Conservation (phyloP, 2,113 vertebrate species). For the Aptenodytes forsteri region DNA sequence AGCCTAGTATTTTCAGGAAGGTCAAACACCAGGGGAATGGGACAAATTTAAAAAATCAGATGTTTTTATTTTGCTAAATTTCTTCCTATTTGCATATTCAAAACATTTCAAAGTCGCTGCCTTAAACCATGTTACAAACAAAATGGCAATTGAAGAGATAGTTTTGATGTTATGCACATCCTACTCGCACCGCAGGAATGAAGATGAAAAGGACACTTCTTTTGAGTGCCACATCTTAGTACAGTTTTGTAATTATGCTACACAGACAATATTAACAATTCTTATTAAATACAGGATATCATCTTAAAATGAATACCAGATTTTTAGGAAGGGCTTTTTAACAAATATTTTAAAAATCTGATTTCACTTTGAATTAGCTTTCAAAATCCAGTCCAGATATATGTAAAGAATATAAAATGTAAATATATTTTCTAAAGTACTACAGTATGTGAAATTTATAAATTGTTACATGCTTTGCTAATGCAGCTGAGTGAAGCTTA, state of each 20-base stretch:
- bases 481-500: constrained; percentile 28
- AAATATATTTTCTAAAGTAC: constrained; percentile 57
- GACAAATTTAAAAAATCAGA: constrained; percentile 7
- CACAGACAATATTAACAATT: constrained; percentile 55
- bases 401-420: constrained; percentile 38
- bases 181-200: constrained; percentile 47
- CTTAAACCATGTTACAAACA: constrained; percentile 14
- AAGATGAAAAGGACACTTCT: constrained; percentile 47
- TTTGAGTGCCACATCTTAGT: constrained; percentile 31
- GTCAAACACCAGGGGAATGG: constrained; percentile 16
- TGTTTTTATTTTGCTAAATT: constrained; percentile 42
- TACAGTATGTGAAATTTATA: constrained; percentile 52
- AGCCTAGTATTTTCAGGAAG: constrained; percentile 12
- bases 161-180: constrained; percentile 54
- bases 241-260: constrained; percentile 53
- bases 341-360: constrained; percentile 56
- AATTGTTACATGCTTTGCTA: constrained; percentile 44
- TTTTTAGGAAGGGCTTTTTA: constrained; percentile 52
- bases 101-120: constrained; percentile 21
- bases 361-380: constrained; percentile 59
- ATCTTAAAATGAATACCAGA: constrained; percentile 52
- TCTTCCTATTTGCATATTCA: constrained; percentile 43
- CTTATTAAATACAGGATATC: constrained; percentile 50
- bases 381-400: constrained; percentile 47
- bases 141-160: constrained; percentile 9